Percentiles rank a stretch among this genome's conserved stretches.
phyloP scores from a whole-genome alignment of 2,797 vertebrate genomes.

The Mustela erminea region DNA sequence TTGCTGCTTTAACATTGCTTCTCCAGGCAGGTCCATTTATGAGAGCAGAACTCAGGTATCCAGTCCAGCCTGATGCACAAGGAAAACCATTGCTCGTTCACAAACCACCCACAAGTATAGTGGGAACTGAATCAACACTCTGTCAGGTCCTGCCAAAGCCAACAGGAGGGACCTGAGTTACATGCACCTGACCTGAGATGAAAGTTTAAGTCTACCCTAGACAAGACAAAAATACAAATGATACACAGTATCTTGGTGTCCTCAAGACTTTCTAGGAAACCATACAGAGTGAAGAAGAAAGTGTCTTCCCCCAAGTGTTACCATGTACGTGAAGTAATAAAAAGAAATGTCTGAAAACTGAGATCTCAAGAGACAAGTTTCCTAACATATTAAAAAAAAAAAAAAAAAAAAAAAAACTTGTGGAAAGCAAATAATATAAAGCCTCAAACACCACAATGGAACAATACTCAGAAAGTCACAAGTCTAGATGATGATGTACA shows the following conservation, averaged over 20 bases:
- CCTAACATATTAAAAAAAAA: neutral
- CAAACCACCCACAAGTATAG: neutral
- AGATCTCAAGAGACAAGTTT: neutral
- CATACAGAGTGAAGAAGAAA: neutral
- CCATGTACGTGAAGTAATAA: neutral
- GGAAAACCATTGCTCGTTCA: neutral
- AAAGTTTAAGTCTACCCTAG: neutral
- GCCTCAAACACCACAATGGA: neutral
- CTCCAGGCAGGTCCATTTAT: neutral
- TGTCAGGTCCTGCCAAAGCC: neutral
- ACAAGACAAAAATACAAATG: neutral
- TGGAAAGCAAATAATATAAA: neutral
- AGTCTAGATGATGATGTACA: neutral
- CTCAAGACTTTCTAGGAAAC: neutral
- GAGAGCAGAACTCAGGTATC: neutral
- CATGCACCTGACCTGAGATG: neutral
- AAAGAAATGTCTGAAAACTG: neutral
- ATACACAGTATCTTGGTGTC: neutral
- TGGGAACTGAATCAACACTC: neutral
- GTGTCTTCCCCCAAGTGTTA: neutral
- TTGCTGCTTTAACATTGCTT: neutral
- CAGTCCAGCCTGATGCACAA: neutral
- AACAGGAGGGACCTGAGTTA: neutral
- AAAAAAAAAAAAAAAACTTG: neutral
- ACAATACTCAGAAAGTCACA: neutral